These are phyloP conservation scores for Eulemur coronatus DNA, from an alignment of 2,797 vertebrate genomes.

Conservation along the genomic window DNA sequence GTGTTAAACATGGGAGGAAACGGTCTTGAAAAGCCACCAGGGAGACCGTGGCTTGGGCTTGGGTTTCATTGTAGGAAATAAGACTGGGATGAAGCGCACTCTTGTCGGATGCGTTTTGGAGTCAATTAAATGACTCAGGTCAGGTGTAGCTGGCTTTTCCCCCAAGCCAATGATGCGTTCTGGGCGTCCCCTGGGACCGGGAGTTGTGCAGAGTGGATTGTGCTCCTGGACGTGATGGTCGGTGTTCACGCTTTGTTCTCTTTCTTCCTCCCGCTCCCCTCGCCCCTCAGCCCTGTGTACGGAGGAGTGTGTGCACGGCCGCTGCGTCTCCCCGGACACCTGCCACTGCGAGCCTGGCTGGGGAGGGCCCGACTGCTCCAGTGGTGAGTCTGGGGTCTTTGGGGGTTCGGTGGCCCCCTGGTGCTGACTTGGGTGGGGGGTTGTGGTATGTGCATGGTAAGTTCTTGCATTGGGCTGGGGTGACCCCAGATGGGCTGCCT, in stretches of 20 bases:
- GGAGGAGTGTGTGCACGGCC: slow-evolving; percentile 96
- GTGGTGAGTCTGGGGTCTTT: slow-evolving; percentile 91
- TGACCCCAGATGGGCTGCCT: background rate
- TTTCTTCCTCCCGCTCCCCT: background rate
- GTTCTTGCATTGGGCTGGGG: background rate
- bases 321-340: slow-evolving; percentile 97
- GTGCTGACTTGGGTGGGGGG: background rate
- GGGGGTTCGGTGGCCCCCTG: accelerated
- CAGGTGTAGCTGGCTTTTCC: background rate
- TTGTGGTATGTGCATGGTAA: background rate
- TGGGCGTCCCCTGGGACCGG: background rate
- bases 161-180: background rate
- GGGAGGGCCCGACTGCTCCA: slow-evolving; percentile 98
- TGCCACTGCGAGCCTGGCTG: slow-evolving; percentile 99
- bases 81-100: background rate
- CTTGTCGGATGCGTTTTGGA: background rate
- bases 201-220: background rate
- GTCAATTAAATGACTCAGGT: background rate
- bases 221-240: background rate
- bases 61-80: background rate
- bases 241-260: slow-evolving; percentile 44
- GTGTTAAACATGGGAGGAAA: background rate
- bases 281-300: slow-evolving; percentile 91
- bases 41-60: background rate
- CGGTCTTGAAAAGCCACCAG: background rate